Base-by-base conservation (phyloP, 2,797 vertebrate species). In the Pogonophryne albipinna region DNA sequence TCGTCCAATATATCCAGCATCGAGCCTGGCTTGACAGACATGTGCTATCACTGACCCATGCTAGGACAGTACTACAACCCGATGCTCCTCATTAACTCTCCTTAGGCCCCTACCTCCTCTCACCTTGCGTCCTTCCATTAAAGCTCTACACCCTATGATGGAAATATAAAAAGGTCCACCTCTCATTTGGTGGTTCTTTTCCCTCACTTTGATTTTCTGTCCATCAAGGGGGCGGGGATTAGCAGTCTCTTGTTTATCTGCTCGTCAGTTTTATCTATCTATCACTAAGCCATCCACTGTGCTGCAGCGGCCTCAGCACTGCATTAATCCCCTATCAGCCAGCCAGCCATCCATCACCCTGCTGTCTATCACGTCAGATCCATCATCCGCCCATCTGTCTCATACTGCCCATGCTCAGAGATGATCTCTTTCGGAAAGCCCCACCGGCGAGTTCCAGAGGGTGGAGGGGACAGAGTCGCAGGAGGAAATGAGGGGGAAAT, bases 381-480 rank as follows among this genome's bases (percentile, higher is more conserved):
- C 94, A 94, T 95, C 95, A 95, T 95, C 94, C 92, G 80, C 93
- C 94, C 95, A 95, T 95, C 94, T 95, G 95, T 95, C 94, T 93
- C 86, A 42, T 77, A 71, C 90, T 86, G 88, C 87, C 92, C 89
- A 84, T 90, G 84, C 84, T 83, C 74, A 6, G 85, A 89, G 89
- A 87, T 89, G 87, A 92, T 92, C 89, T 89, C 89, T 86, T 5
- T 85, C 71, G 10, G 83, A 90, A 90, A 89, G 80, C 71, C 88
- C 79, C 79, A 89, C 83, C 20, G 68, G 71, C 67, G 71, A 85
- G 77, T 79, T 78, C 57, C 85, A 60, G 34, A 81, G 82, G 86
- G 77, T 66, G 66, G 68, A 85, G 77, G 78, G 79, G 80, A 86
- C 79, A 80, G 80, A 20, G 23, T 84, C 86, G 73, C 72, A 71